Evolutionary conservation across 2,797 vertebrate genomes (phyloP), one percentile per base, ranked within the genome.

Genomic region (Clamator glandarius): DNA sequence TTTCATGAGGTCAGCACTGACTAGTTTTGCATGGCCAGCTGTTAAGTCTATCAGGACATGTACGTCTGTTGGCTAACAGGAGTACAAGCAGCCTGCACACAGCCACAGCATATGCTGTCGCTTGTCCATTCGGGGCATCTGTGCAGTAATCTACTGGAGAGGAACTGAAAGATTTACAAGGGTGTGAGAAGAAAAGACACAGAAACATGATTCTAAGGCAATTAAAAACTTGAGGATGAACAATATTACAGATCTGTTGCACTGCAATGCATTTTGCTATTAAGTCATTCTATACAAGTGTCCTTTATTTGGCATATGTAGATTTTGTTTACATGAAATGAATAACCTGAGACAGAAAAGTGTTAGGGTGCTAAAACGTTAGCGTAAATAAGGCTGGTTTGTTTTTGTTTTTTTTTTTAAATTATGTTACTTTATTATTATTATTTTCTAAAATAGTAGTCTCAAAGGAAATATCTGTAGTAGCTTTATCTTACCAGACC

Each of bases 1-100:
- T 85, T 84, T 88, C 91, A 83, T 70, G 85, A 93, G 68, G 92
- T 92, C 79, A 77, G 82, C 72, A 92, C 26, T 92, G 87, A 80
- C 17, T 57, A 33, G n/a, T 70, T 77, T 67, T 70, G 44, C 87
- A 66, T 67, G 35, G 62, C 85, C 85, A 90, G 85, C 87, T 95
- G 85, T 87, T 89, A 67, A 67, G 48, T 58, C 75, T 89, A 48
- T 76, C 64, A 77, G 35, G 48, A 44, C 0, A 0, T 4, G 6
- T 28, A 15, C 1, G 3, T 29, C 93, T 42, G 16, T 74, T 68
- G 62, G 44, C 74, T 64, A 48, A 39, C 63, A 87, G 63, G 39
- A 82, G 13, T 15, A 13, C 26, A 41, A 15, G 2, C 33, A 83
- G 61, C 42, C 67, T 50, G 62, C 28, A 31, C 19, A 19, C 19